Evolutionary conservation across 2,113 vertebrate species (phyloP).

Genomic region (Cepphus grylle): DNA sequence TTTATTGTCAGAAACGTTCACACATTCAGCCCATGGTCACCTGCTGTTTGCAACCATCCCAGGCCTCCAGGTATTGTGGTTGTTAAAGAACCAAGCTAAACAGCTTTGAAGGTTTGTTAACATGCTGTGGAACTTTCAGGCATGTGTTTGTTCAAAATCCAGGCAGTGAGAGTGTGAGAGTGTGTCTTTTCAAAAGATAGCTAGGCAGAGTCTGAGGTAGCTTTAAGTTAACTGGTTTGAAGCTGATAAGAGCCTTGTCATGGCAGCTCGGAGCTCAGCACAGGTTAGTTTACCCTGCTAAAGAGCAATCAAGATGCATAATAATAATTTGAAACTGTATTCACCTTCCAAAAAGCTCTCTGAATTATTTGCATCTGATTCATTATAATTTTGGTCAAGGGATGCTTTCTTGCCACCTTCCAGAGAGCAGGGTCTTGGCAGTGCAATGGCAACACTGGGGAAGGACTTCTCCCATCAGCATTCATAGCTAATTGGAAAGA

Average conservation of each 20-base stretch:
- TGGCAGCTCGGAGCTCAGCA: background rate
- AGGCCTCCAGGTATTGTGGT: background rate
- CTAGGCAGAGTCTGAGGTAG: background rate
- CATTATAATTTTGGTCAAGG: background rate
- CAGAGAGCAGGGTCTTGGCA: background rate
- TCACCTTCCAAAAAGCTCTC: background rate
- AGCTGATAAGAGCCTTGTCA: background rate
- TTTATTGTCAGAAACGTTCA: background rate
- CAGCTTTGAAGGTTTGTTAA: background rate
- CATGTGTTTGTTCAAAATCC: background rate
- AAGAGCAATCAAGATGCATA: background rate
- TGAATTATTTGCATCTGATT: background rate
- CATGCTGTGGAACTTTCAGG: background rate
- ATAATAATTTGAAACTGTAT: background rate
- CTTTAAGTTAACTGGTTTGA: background rate
- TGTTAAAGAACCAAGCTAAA: background rate
- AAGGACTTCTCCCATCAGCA: background rate
- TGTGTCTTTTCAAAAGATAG: background rate
- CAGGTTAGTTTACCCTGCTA: background rate
- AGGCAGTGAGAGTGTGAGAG: background rate
- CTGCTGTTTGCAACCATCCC: background rate
- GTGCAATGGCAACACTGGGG: rapidly evolving
- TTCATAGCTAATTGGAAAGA: background rate
- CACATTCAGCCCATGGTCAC: background rate
- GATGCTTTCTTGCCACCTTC: background rate